Evolutionary conservation across 2,797 vertebrate genomes (phyloP), one percentile per base, ranked within the genome.

Genomic region (Sandelia bainsii): DNA sequence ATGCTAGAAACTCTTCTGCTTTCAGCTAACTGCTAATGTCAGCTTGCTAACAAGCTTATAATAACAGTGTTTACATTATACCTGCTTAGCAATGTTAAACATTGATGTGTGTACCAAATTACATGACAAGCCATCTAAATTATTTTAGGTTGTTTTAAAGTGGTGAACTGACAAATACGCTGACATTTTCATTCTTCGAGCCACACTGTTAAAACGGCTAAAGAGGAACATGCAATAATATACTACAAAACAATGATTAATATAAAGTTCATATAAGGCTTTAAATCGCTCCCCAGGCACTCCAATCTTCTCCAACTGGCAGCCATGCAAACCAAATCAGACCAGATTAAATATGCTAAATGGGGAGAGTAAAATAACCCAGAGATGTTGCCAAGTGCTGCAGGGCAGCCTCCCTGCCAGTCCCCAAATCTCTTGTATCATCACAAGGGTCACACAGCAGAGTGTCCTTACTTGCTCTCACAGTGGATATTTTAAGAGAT

Each of bases 341-440:
- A 67, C 37, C 60, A 75, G 83, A 87, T 81, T 86, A 79, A 81
- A 79, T 65, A 64, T 20, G 52, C 69, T 80, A 84, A 87, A 88
- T 22, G 50, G 27, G 51, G 63, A 77, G 56, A 72, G 32, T 58
- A 79, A 80, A 81, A 72, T 9, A 67, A 61, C 59, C 56, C 27
- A 11, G 56, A 61, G 61, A 60, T 46, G 5, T 70, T 14, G 69
- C 65, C 56, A 61, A 61, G 45, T 32, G 64, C 73, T 62, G 39
- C 69, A 11, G 68, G 58, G 56, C 11, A 13, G 52, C 69, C 80
- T 79, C 54, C 39, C 71, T 45, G 56, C 37, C 61, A 2, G 2
- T 57, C 54, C 56, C n/a, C 44, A 69, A 73, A 77, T 57, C 65
- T 22, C 56, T 80, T 74, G 60, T 37, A 67, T 79, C 77, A 75